Evolutionary conservation across 2,888 invertebrate species (phyloP), one percentile per base, ranked within the genome.

Genomic region (Malacosoma neustria): DNA sequence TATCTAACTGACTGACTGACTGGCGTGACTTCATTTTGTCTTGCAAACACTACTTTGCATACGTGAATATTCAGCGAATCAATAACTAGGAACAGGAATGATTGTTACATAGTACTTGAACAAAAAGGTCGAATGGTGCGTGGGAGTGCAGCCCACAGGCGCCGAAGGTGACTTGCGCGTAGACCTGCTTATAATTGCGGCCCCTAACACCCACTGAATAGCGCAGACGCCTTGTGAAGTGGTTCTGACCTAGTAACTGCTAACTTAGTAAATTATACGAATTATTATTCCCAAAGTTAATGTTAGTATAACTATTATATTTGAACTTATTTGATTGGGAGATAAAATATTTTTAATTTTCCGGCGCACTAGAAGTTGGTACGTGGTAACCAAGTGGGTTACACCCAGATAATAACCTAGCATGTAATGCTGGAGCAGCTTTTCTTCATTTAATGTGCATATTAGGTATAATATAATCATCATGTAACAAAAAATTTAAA

Each of bases 51-150:
- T 46, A 53, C 52, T 73, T 72, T 60, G 61, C 73, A 72, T 69
- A 68, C 44, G 62, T 74, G 68, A 76, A 73, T 74, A 74, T 74
- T 73, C 71, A 72, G 65, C 53, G 58, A 61, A 57, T 51, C 41
- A 60, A 63, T 57, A 56, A 61, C 60, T 65, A 57, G 51, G 57
- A 61, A 57, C 61, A 54, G 65, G 62, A 61, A 52, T 50, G 54
- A 65, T 68, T 70, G 59, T 61, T 64, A 54, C 61, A 60, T 57
- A 54, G 56, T 51, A 51, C 46, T 57, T 53, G 56, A 60, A 72
- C 66, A 67, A 68, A 71, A 72, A 74, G 72, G 67, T 74, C 60
- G 62, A 45, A 61, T 50, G 51, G 58, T 57, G 71, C 72, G 76
- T 77, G 72, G 75, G 76, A 69, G 71, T 57, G 42, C 68, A 60